These are phyloP conservation scores for Chrysodeixis includens DNA, from an alignment of 2,888 invertebrate genomes.

Conservation along the genomic window DNA sequence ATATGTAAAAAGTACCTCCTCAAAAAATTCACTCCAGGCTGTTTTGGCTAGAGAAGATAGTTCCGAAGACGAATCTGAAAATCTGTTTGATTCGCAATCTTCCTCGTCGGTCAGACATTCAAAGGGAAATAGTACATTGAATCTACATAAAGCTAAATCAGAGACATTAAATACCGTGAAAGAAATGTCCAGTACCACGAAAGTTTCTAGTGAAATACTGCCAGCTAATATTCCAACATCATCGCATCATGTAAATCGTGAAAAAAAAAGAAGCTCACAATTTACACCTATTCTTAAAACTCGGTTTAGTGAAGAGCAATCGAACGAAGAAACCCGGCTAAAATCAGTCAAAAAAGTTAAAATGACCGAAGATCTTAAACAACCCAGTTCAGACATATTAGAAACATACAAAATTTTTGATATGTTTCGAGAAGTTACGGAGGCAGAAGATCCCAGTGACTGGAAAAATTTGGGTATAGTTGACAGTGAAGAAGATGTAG, in stretches of 20 bases:
- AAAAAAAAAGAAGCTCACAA: conserved; percentile 52
- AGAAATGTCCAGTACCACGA: conserved; percentile 22
- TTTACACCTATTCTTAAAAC: conserved; percentile 73
- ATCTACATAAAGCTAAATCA: conserved; percentile 36
- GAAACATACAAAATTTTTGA: conserved; percentile 67
- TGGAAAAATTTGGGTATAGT: conserved; percentile 78
- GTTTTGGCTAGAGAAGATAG: conserved; percentile 12
- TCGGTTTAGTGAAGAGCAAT: conserved; percentile 47
- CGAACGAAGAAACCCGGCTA: conserved; percentile 16
- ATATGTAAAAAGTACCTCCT: background rate
- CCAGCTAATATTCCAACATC: conserved; percentile 11
- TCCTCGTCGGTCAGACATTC: background rate
- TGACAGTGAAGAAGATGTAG: conserved; percentile 73
- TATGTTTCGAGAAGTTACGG: conserved; percentile 74
- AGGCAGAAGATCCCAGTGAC: conserved; percentile 72
- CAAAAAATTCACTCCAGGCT: conserved; percentile 11
- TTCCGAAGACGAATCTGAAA: conserved; percentile 23
- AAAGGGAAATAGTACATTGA: conserved; percentile 11
- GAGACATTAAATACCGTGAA: conserved; percentile 15
- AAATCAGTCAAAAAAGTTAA: conserved; percentile 77
- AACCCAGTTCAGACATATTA: conserved; percentile 51
- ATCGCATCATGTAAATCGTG: conserved; percentile 17
- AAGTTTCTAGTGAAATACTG: conserved; percentile 41
- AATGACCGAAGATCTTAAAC: conserved; percentile 66
- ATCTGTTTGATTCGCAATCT: conserved; percentile 18